Evolutionary conservation across 1,140 invertebrate genomes (phyloP).

Genomic region (Vanessa atalanta): DNA sequence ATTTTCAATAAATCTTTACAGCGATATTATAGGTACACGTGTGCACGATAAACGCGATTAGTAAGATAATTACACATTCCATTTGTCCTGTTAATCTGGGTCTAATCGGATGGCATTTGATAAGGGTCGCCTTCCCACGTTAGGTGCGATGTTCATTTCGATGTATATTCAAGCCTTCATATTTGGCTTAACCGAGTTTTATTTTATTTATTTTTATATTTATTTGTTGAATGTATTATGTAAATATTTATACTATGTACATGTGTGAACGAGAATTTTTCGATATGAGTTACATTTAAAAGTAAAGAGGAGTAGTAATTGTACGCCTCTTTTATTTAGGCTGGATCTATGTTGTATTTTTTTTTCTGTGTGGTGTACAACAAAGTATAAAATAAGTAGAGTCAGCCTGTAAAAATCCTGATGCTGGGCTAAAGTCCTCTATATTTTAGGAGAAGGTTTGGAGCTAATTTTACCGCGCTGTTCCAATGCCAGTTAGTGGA

Average conservation of each 20-base stretch:
- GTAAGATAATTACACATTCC: conserved; percentile 76
- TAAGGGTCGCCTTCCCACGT: conserved; percentile 57
- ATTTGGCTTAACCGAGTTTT: conserved; percentile 18
- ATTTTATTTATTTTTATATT: conserved; percentile 1
- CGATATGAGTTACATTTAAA: no score
- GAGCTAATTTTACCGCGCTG: no score
- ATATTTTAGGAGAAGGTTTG: no score
- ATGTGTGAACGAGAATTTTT: no score
- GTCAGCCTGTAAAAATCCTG: no score
- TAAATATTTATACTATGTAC: background rate
- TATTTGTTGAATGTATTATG: background rate
- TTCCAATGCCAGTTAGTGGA: no score
- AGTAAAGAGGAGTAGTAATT: no score
- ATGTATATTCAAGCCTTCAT: conserved; percentile 25
- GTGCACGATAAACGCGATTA: conserved; percentile 15
- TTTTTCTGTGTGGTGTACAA: no score
- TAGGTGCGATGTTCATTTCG: conserved; percentile 41
- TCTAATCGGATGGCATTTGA: conserved; percentile 64
- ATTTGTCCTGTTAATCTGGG: conserved; percentile 71
- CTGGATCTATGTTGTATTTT: no score
- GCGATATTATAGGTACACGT: conserved; percentile 16
- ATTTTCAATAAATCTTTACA: conserved; percentile 20
- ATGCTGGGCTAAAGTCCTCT: no score
- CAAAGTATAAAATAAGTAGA: no score
- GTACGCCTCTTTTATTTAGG: no score